Percentiles rank a stretch among this genome's conserved stretches.
Conservation (phyloP, 2,888 invertebrate species). For the Anorthoa munda region DNA sequence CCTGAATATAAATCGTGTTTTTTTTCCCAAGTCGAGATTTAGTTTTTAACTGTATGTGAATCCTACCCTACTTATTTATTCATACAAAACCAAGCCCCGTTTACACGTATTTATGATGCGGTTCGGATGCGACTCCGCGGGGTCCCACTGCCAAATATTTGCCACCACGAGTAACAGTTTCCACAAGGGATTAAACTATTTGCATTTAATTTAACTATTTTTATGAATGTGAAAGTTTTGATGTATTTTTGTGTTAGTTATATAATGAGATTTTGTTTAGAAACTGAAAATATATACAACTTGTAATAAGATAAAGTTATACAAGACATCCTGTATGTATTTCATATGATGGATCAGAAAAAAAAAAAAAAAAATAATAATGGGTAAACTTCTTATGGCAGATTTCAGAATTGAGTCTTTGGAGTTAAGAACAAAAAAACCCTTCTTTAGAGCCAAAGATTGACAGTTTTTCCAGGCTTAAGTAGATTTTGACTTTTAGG, state of each 20-base stretch:
- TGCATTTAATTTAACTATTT: conserved; percentile 19
- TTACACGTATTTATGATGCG: conserved; percentile 22
- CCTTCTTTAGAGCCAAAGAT: no score
- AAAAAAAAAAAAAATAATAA: no score
- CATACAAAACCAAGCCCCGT: not conserved
- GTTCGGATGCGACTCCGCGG: not conserved
- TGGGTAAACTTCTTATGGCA: not conserved
- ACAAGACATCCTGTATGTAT: not conserved
- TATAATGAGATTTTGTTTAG: not conserved
- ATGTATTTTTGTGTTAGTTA: not conserved
- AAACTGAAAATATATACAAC: no score
- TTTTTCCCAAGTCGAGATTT: not conserved
- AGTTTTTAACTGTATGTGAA: not conserved
- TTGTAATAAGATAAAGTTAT: no score
- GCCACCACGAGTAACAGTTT: conserved; percentile 1
- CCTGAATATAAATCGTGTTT: not conserved
- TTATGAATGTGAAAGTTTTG: conserved; percentile 2
- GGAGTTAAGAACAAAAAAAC: no score
- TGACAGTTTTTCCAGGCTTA: no score
- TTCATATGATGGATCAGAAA: not conserved
- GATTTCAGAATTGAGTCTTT: no score
- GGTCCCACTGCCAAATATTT: conserved; percentile 40
- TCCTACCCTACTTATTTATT: not conserved
- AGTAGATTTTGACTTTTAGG: no score
- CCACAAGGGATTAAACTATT: conserved; percentile 24